phyloP scores from a whole-genome alignment of 2,888 invertebrate genomes.

The Sthenelais limicola region DNA sequence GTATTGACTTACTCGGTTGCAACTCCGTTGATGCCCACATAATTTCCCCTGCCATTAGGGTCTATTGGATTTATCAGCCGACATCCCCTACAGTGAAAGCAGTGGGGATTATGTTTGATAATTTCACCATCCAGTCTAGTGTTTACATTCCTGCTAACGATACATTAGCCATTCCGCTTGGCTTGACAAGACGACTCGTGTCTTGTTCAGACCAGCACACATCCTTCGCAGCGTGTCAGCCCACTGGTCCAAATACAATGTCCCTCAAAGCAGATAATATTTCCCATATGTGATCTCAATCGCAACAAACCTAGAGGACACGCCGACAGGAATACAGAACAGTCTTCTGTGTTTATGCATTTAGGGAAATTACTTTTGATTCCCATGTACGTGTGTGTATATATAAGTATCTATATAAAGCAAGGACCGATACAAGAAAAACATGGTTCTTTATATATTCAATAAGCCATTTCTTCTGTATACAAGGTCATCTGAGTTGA shows the following conservation, averaged over 20 bases:
- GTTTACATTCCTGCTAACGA: constrained; percentile 22
- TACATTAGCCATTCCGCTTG: constrained; percentile 34
- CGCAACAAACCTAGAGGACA: too few relatives aligned
- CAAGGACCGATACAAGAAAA: too few relatives aligned
- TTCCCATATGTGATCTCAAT: too few relatives aligned
- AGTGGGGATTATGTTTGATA: constrained; percentile 6
- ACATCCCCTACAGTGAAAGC: background rate
- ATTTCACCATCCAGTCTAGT: background rate
- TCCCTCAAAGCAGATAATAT: constrained; percentile 6
- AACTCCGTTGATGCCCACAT: constrained; percentile 12
- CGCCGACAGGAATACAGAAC: too few relatives aligned
- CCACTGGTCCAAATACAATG: constrained; percentile 12
- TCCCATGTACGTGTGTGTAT: too few relatives aligned
- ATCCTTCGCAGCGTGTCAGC: background rate
- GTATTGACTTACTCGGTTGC: too few relatives aligned
- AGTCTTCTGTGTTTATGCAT: too few relatives aligned
- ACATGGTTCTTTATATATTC: too few relatives aligned
- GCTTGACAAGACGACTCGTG: constrained; percentile 3
- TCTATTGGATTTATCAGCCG: background rate
- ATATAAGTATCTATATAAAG: too few relatives aligned
- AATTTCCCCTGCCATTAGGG: constrained; percentile 20
- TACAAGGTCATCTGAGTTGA: too few relatives aligned
- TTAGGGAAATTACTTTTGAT: too few relatives aligned
- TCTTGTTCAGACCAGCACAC: constrained; percentile 24
- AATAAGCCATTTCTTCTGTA: too few relatives aligned